These are phyloP conservation scores for Melinaea marsaeus DNA, from an alignment of 2,888 invertebrate genomes.

Conservation along the genomic window DNA sequence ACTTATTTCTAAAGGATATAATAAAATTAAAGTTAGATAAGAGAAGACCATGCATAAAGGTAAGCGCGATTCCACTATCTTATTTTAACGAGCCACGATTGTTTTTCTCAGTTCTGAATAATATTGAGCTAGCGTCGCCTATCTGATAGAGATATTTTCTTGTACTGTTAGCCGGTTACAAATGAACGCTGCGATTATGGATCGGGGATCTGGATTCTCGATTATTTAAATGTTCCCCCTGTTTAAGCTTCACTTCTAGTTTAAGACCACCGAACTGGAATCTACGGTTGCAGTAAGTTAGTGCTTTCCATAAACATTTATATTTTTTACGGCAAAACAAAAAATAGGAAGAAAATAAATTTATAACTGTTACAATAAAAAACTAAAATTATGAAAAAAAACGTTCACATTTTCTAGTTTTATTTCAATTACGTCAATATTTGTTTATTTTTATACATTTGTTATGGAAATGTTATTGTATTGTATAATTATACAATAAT, in stretches of 20 bases:
- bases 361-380: too few relatives aligned
- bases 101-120: conserved; percentile 77
- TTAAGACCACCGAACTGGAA: neutral
- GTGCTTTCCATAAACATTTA: too few relatives aligned
- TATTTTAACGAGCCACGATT: conserved; percentile 76
- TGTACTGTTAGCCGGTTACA: conserved; percentile 72
- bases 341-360: too few relatives aligned
- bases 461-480: neutral
- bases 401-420: too few relatives aligned
- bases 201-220: conserved; percentile 69
- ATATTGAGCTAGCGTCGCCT: conserved; percentile 71
- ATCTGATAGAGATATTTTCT: conserved; percentile 75
- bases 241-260: conserved; percentile 31
- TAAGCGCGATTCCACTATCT: conserved; percentile 67
- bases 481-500: neutral
- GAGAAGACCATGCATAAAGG: conserved; percentile 44
- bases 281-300: too few relatives aligned
- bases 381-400: too few relatives aligned
- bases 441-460: too few relatives aligned
- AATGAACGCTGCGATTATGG: conserved; percentile 75
- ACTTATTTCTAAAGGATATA: conserved; percentile 32
- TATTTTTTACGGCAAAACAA: too few relatives aligned
- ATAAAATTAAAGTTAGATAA: conserved; percentile 43
- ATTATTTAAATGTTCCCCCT: conserved; percentile 75
- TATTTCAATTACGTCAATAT: too few relatives aligned